These are phyloP conservation scores for Paraplagusia blochii DNA, from an alignment of 2,113 vertebrate genomes.

Conservation along the genomic window DNA sequence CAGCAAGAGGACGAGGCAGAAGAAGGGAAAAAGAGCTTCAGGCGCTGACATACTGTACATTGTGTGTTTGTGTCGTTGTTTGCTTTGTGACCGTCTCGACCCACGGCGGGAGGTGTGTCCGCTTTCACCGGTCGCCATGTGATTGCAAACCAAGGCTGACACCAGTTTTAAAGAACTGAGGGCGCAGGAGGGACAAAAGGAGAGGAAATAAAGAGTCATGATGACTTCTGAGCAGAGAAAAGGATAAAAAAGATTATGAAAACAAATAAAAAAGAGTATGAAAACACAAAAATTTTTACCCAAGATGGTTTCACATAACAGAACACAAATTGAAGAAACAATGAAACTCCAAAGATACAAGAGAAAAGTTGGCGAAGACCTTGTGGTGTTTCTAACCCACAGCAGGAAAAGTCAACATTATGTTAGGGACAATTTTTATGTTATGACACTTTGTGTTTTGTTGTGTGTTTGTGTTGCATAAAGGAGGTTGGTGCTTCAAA, in stretches of 20 bases:
- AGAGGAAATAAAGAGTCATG: background rate
- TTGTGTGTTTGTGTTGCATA: no score
- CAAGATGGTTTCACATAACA: no score
- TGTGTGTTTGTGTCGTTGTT: background rate
- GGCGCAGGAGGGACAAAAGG: conserved; percentile 4
- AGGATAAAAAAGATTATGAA: background rate
- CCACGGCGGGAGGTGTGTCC: conserved; percentile 21
- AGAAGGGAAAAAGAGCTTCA: background rate
- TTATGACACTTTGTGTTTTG: background rate
- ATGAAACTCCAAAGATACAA: no score
- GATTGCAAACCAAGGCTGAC: conserved; percentile 6
- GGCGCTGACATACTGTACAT: background rate
- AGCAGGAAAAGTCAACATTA: no score
- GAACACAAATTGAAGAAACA: no score
- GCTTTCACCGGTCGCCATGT: conserved; percentile 1
- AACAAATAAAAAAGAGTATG: no score
- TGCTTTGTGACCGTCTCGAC: conserved; percentile 18
- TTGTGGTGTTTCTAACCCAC: no score
- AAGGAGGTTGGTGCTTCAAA: no score
- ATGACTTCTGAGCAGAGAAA: no score
- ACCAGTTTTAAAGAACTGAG: background rate
- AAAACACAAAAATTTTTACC: no score
- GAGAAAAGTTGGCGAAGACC: no score
- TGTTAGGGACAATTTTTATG: no score
- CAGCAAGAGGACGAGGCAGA: conserved; percentile 5